A percentile compares a stretch with the other conserved stretches of the same genome.
Evolutionary conservation across 2,113 vertebrate species (phyloP).

Genomic region (Cettia cetti): DNA sequence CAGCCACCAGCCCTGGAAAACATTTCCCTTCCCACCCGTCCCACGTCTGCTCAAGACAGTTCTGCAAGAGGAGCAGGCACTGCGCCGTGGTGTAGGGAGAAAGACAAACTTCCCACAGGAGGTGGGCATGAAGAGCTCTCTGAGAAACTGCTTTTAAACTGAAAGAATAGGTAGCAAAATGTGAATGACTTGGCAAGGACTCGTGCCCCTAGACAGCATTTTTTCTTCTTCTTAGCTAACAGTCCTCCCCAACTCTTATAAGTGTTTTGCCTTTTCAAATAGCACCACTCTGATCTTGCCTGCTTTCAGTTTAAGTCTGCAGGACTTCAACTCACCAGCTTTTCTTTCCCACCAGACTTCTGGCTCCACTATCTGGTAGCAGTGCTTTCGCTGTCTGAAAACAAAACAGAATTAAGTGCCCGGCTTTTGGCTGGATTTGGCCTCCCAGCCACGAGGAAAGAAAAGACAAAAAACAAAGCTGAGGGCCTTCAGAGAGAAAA

Average conservation of each 20-base stretch:
- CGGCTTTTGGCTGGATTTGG: background rate
- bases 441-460: background rate
- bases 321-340: background rate
- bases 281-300: background rate
- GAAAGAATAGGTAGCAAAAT: background rate
- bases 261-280: background rate
- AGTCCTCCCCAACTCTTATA: background rate
- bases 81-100: fast-evolving
- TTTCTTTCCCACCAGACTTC: background rate
- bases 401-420: background rate
- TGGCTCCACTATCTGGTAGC: background rate
- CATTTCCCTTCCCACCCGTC: background rate
- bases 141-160: background rate
- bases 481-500: background rate
- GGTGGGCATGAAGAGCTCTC: background rate
- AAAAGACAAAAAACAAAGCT: background rate
- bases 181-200: background rate
- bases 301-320: background rate
- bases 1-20: fast-evolving
- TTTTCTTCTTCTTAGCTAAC: background rate
- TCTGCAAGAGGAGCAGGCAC: background rate
- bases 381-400: background rate
- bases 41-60: background rate
- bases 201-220: background rate
- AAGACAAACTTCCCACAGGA: background rate